Percentiles rank a stretch among this genome's conserved stretches.
These are phyloP conservation scores for Suricata suricatta DNA, from an alignment of 2,113 vertebrate genomes.

Conservation along the genomic window DNA sequence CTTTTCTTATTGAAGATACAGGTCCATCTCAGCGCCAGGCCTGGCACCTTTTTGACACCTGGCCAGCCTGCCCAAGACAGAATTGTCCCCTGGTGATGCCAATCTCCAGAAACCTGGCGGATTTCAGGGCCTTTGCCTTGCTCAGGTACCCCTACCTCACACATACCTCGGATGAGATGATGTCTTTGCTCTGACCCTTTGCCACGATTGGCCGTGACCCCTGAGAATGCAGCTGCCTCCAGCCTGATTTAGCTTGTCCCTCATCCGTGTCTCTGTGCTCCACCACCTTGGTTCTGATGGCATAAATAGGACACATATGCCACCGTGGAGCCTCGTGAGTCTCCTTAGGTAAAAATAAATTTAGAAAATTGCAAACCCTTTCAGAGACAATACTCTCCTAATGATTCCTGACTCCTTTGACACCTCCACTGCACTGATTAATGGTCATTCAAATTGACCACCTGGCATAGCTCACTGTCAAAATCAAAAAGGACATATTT, in stretches of 20 bases:
- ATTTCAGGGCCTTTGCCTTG: neutral
- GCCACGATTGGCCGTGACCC: neutral
- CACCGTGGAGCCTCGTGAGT: neutral
- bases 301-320: slow-evolving; percentile 60
- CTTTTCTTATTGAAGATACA: neutral
- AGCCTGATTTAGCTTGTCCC: neutral
- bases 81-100: no score
- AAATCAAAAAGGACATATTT: slow-evolving; percentile 45
- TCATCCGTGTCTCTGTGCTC: neutral
- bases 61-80: neutral
- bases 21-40: neutral
- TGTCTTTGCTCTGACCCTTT: neutral
- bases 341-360: slow-evolving; percentile 72
- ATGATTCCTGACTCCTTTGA: slow-evolving; percentile 50
- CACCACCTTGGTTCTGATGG: neutral
- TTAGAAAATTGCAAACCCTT: slow-evolving; percentile 48
- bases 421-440: slow-evolving; percentile 44
- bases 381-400: slow-evolving; percentile 48
- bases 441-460: slow-evolving; percentile 60
- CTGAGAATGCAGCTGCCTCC: neutral
- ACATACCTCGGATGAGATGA: neutral
- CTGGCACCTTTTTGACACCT: neutral
- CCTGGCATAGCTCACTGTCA: slow-evolving; percentile 62
- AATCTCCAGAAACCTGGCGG: neutral
- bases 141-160: neutral